phyloP scores from a whole-genome alignment of 2,113 vertebrate genomes.

The Scomber japonicus region DNA sequence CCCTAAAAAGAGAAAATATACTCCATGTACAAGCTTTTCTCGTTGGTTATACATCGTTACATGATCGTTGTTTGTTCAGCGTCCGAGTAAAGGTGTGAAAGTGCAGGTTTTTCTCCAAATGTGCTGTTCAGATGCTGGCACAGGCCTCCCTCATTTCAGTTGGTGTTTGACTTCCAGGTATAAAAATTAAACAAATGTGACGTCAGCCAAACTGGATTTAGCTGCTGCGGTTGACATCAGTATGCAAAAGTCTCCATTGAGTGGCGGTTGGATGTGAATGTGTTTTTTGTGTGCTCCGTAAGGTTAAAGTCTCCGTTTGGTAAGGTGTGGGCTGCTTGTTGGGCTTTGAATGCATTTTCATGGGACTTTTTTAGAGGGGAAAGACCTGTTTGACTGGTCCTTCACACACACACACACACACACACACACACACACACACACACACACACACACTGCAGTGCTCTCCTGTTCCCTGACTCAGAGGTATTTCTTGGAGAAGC shows the following conservation, averaged over 20 bases:
- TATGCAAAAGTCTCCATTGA: conserved; percentile 25
- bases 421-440: conserved; percentile 30
- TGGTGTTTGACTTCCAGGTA: conserved; percentile 18
- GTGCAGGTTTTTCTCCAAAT: neutral
- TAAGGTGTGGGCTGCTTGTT: too few relatives aligned
- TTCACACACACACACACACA: conserved; percentile 17
- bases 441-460: neutral
- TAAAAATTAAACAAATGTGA: conserved; percentile 39
- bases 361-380: neutral
- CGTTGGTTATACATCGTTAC: conserved; percentile 39
- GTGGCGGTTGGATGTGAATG: conserved; percentile 5
- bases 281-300: conserved; percentile 8
- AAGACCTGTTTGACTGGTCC: conserved; percentile 43
- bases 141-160: neutral
- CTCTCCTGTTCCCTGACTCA: conserved; percentile 29
- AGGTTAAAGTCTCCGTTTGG: too few relatives aligned
- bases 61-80: conserved; percentile 4
- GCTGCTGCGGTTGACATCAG: neutral
- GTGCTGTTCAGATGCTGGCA: neutral
- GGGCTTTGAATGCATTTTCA: neutral
- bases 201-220: conserved; percentile 22
- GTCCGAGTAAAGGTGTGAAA: conserved; percentile 17
- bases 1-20: neutral
- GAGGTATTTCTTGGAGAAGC: conserved; percentile 74
- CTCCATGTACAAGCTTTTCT: conserved; percentile 1